Conservation (phyloP, 2,888 invertebrate genomes). For the Lasius fuliginosus region DNA sequence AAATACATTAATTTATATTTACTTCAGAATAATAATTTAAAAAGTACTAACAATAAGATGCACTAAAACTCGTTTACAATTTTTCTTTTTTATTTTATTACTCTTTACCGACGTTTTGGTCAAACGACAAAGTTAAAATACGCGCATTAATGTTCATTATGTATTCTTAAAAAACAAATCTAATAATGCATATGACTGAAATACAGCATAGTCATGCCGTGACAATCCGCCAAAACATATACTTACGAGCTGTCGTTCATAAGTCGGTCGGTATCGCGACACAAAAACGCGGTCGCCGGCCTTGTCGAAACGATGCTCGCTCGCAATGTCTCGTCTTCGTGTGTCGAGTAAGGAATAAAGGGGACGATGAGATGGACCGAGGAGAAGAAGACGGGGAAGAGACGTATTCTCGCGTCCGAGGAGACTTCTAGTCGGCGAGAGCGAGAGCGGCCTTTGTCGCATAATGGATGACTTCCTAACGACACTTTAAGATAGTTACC, state of each 20-base stretch:
- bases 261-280: slow-evolving; percentile 36
- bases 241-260: not conserved
- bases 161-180: not conserved
- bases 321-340: slow-evolving; percentile 27
- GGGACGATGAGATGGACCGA: slow-evolving; percentile 56
- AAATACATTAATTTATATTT: slow-evolving; percentile 24
- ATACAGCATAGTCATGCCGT: not conserved
- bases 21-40: not conserved
- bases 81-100: slow-evolving; percentile 1
- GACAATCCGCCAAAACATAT: slow-evolving; percentile 35
- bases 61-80: not conserved
- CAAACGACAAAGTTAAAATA: not conserved
- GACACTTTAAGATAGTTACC: slow-evolving; percentile 84
- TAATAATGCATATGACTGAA: not conserved
- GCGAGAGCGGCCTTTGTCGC: slow-evolving; percentile 79
- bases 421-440: slow-evolving; percentile 77
- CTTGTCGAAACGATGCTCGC: slow-evolving; percentile 26
- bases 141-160: not conserved
- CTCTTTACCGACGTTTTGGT: not conserved
- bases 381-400: slow-evolving; percentile 64
- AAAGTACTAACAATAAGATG: not conserved
- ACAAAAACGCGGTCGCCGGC: slow-evolving; percentile 32
- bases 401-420: slow-evolving; percentile 77
- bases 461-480: slow-evolving; percentile 84
- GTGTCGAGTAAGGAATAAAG: slow-evolving; percentile 48